These are phyloP conservation scores for Poecilia wingei DNA, from an alignment of 2,797 vertebrate species.

Conservation along the genomic window DNA sequence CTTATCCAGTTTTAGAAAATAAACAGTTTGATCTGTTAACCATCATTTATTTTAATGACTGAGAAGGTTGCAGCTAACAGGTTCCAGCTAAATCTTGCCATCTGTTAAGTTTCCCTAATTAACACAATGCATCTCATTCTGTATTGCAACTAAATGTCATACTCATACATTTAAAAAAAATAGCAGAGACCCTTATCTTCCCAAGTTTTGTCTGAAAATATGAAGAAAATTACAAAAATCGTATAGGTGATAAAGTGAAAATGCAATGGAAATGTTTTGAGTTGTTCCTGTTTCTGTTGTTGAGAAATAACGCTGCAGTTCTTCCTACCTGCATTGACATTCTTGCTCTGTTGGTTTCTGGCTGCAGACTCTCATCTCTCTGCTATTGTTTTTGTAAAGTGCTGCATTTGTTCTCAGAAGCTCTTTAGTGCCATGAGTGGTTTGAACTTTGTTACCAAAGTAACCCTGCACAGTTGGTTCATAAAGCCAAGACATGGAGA, in stretches of 20 bases:
- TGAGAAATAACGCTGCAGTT: background rate
- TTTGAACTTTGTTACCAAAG: slow-evolving; percentile 58
- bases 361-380: slow-evolving; percentile 25
- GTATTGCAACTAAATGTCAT: background rate
- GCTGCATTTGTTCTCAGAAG: slow-evolving; percentile 24
- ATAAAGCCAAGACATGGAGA: slow-evolving; percentile 30
- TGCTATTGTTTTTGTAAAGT: slow-evolving; percentile 22
- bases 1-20: background rate
- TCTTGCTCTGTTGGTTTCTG: slow-evolving; percentile 8
- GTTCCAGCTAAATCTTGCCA: background rate
- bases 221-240: background rate
- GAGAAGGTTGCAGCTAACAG: background rate
- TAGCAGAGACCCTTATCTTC: background rate
- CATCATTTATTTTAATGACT: background rate
- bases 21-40: background rate
- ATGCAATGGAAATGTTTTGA: background rate
- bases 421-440: slow-evolving; percentile 16
- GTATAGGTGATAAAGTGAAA: background rate
- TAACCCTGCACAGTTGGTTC: slow-evolving; percentile 36
- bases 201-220: background rate
- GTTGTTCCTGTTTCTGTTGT: background rate
- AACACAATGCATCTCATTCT: background rate
- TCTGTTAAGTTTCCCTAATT: background rate
- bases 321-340: background rate
- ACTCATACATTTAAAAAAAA: background rate